These are phyloP conservation scores for Octopus bimaculoides DNA, from an alignment of 1,140 invertebrate species.

Conservation along the genomic window DNA sequence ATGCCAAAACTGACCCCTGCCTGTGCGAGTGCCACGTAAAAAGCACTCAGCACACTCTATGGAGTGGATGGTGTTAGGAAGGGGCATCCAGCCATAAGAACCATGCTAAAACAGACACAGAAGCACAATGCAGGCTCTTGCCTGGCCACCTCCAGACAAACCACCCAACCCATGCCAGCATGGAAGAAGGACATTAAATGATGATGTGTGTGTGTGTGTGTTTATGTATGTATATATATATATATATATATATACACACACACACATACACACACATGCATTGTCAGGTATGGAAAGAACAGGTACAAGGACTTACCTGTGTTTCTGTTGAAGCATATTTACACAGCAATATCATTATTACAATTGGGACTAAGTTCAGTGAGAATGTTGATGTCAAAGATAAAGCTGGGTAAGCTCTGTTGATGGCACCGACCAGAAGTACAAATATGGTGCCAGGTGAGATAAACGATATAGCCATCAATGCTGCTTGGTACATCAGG, in stretches of 20 bases:
- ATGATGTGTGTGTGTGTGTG: too few relatives aligned
- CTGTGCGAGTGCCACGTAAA: too few relatives aligned
- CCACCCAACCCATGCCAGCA: too few relatives aligned
- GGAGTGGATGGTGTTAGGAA: too few relatives aligned
- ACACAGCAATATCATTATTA: slow-evolving; percentile 59
- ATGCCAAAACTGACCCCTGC: too few relatives aligned
- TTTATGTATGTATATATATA: too few relatives aligned
- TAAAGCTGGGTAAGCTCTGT: slow-evolving; percentile 58
- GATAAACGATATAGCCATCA: slow-evolving; percentile 62
- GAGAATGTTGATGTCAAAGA: slow-evolving; percentile 58
- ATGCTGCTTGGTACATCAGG: slow-evolving; percentile 45
- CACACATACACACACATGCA: background rate
- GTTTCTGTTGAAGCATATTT: slow-evolving; percentile 56
- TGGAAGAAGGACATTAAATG: too few relatives aligned
- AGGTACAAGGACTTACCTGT: slow-evolving; percentile 51
- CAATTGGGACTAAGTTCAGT: slow-evolving; percentile 60
- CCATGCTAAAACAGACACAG: too few relatives aligned
- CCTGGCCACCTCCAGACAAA: too few relatives aligned
- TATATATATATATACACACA: background rate
- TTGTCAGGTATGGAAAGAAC: background rate
- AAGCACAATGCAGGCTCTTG: too few relatives aligned
- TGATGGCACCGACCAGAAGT: slow-evolving; percentile 65
- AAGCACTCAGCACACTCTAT: too few relatives aligned
- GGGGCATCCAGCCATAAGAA: too few relatives aligned
- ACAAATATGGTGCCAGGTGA: slow-evolving; percentile 68